Evolutionary conservation across 2,888 invertebrate species (phyloP).

Genomic region (Piscicola geometra): DNA sequence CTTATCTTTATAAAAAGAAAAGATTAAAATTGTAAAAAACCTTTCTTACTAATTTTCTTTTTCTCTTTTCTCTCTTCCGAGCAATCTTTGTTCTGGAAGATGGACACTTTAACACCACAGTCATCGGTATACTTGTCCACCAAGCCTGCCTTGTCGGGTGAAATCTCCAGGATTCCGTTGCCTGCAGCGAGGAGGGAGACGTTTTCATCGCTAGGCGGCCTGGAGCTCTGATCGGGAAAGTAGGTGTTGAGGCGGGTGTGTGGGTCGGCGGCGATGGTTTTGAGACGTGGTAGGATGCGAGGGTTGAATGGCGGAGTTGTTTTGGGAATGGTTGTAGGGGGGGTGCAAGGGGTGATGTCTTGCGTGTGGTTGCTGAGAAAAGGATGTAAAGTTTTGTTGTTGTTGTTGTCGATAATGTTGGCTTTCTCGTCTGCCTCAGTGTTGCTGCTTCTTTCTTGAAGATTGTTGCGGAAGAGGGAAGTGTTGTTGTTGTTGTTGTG

Average conservation of each 20-base stretch:
- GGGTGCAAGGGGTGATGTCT: no score
- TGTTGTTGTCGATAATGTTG: no score
- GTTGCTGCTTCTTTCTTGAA: no score
- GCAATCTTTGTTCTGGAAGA: neutral
- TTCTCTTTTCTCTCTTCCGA: neutral
- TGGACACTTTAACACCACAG: slow-evolving; percentile 44
- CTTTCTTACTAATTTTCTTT: no score
- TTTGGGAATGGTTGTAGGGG: neutral
- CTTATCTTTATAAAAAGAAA: neutral
- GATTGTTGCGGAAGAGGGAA: no score
- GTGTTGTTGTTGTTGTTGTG: neutral
- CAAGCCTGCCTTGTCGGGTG: slow-evolving; percentile 78
- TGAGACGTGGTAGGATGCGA: slow-evolving; percentile 27
- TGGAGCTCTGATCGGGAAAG: neutral
- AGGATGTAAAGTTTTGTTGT: no score
- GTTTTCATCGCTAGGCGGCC: slow-evolving; percentile 45
- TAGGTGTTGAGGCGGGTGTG: slow-evolving; percentile 47
- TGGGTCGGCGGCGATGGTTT: slow-evolving; percentile 19
- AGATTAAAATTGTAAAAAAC: neutral
- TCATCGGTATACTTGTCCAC: slow-evolving; percentile 76
- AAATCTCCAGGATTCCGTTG: slow-evolving; percentile 67
- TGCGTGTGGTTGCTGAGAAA: no score
- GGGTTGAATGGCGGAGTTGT: slow-evolving; percentile 31
- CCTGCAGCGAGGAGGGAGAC: slow-evolving; percentile 52
- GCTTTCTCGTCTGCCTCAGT: no score